Conservation (phyloP, 2,113 vertebrate species). For the Trachemys scripta region DNA sequence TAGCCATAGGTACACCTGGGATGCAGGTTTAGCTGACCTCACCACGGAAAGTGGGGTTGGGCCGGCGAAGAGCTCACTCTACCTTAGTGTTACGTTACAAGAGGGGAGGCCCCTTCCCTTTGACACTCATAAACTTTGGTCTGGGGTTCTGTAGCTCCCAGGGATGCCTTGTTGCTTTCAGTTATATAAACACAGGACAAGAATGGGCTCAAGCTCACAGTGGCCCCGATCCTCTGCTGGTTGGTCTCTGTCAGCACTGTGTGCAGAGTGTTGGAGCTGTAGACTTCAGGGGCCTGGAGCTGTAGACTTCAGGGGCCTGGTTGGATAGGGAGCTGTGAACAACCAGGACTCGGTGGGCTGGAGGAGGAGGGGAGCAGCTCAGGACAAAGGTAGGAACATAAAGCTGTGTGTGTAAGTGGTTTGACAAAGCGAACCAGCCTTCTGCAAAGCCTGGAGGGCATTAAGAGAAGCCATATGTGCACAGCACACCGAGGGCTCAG, state of each 20-base stretch:
- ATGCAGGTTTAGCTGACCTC: not conserved
- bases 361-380: not conserved
- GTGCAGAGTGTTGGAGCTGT: not conserved
- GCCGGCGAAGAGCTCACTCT: not conserved
- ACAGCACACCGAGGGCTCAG: not conserved
- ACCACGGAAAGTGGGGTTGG: not conserved
- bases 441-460: accelerated
- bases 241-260: not conserved
- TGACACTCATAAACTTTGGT: not conserved
- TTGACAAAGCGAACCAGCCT: slow-evolving; percentile 22
- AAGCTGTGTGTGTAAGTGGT: slow-evolving; percentile 22
- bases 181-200: not conserved
- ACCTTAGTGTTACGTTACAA: not conserved
- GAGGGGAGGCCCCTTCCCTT: not conserved
- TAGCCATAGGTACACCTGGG: not conserved
- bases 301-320: not conserved
- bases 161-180: not conserved
- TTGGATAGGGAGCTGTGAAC: not conserved
- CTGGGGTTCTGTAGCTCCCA: not conserved
- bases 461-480: not conserved
- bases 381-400: slow-evolving; percentile 32
- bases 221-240: not conserved
- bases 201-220: not conserved
- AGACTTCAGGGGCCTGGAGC: too few species aligned
- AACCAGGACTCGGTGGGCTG: not conserved